Conservation (phyloP, 2,113 vertebrate genomes). For the Triplophysa rosa region DNA sequence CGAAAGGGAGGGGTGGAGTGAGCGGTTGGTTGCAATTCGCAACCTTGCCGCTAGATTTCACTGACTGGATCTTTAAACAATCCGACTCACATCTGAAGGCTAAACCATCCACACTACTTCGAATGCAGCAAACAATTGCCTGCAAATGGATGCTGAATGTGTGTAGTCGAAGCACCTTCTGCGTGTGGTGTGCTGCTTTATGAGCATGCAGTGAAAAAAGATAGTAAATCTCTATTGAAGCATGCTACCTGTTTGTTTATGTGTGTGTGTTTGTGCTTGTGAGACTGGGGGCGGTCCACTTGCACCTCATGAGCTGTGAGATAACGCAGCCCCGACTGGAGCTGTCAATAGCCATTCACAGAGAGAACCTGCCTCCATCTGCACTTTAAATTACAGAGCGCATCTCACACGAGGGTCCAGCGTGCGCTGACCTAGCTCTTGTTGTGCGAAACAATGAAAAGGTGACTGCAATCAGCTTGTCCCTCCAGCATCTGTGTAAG, state of each 20-base stretch:
- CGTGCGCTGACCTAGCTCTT: constrained; percentile 68
- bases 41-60: too few relatives aligned
- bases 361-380: constrained; percentile 67
- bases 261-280: background rate
- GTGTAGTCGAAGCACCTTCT: background rate
- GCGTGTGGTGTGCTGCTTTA: background rate
- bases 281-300: constrained; percentile 50
- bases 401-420: constrained; percentile 64
- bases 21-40: too few relatives aligned
- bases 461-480: constrained; percentile 73
- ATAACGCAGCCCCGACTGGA: constrained; percentile 67
- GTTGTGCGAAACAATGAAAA: constrained; percentile 71
- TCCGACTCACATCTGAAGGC: too few relatives aligned
- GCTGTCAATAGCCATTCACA: constrained; percentile 72
- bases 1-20: too few relatives aligned
- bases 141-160: background rate
- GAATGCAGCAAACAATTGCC: constrained; percentile 2
- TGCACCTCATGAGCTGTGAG: constrained; percentile 64
- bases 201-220: constrained; percentile 8
- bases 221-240: background rate
- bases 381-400: constrained; percentile 74
- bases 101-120: background rate
- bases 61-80: too few relatives aligned
- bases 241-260: background rate
- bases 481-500: constrained; percentile 63